Evolutionary conservation across 35 echinoderm and acorn worm species (phyloP).

Genomic region (Ophioderma brevispina): DNA sequence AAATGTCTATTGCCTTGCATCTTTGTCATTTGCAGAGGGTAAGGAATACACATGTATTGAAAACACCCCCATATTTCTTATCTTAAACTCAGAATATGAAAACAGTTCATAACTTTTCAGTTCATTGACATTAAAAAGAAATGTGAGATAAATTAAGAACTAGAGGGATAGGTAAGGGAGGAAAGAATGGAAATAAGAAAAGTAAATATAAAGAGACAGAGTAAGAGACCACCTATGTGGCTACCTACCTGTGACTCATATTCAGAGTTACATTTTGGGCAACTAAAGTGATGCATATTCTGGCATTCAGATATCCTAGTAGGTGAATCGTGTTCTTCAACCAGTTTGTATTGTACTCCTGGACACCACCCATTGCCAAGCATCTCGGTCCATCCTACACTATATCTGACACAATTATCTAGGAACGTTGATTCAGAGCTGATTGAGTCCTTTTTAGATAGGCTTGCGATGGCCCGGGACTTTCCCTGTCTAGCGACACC

Average conservation of each 20-base stretch:
- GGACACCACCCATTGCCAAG: neutral
- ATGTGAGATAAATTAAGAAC: too few relatives aligned
- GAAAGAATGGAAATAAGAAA: too few relatives aligned
- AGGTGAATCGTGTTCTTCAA: neutral
- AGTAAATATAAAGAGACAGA: too few relatives aligned
- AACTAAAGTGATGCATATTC: neutral
- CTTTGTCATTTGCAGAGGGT: too few relatives aligned
- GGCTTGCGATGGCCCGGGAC: neutral
- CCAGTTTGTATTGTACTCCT: neutral
- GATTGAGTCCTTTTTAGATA: neutral
- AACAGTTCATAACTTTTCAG: too few relatives aligned
- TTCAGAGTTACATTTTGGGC: neutral
- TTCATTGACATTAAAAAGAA: too few relatives aligned
- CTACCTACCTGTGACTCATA: conserved; percentile 3
- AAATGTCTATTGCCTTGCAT: too few relatives aligned
- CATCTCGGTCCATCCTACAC: neutral
- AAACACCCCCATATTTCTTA: too few relatives aligned
- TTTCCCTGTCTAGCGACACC: neutral
- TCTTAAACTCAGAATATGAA: too few relatives aligned
- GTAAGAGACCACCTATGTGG: too few relatives aligned
- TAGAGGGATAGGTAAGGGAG: too few relatives aligned
- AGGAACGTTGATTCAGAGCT: neutral
- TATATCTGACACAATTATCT: neutral
- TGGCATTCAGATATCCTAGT: neutral
- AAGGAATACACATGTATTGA: too few relatives aligned